These are phyloP conservation scores for Turritopsis rubra DNA, from an alignment of 30 jellyfish, hydroid and myxozoan species.

Conservation along the genomic window DNA sequence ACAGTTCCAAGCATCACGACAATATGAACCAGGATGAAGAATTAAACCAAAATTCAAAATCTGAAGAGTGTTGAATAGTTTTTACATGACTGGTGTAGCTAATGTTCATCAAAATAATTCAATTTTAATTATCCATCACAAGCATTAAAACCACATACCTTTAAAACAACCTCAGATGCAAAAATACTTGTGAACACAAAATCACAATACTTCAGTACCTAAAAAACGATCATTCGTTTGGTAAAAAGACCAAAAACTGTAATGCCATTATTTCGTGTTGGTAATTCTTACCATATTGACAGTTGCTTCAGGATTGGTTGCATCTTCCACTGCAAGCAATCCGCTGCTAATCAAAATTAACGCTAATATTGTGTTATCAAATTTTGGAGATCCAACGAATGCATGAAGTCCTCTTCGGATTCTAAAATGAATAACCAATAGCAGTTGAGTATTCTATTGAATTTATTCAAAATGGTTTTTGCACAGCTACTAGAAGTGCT, in stretches of 20 bases:
- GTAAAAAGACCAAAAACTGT: not conserved
- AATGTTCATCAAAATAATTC: no score
- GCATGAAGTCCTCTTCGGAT: constrained; percentile 48
- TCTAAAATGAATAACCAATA: not conserved
- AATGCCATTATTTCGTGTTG: not conserved
- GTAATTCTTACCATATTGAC: constrained; percentile 33
- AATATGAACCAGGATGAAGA: constrained; percentile 67
- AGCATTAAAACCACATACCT: constrained; percentile 19
- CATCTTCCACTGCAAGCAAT: constrained; percentile 53
- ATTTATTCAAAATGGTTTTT: no score
- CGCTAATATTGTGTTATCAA: constrained; percentile 47
- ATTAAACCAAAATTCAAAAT: constrained; percentile 42
- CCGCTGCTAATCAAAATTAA: constrained; percentile 67
- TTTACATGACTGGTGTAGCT: not conserved
- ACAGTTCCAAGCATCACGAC: constrained; percentile 58
- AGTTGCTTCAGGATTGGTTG: constrained; percentile 48
- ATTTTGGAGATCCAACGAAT: constrained; percentile 46
- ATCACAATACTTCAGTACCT: constrained; percentile 37
- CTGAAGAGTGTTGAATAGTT: not conserved
- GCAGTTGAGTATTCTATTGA: not conserved
- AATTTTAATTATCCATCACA: no score
- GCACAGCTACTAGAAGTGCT: not conserved
- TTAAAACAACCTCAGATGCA: constrained; percentile 56
- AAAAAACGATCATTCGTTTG: not conserved
- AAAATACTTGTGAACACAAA: constrained; percentile 52